Base-by-base conservation (phyloP, 2,113 vertebrate genomes). In the Mobula hypostoma region DNA sequence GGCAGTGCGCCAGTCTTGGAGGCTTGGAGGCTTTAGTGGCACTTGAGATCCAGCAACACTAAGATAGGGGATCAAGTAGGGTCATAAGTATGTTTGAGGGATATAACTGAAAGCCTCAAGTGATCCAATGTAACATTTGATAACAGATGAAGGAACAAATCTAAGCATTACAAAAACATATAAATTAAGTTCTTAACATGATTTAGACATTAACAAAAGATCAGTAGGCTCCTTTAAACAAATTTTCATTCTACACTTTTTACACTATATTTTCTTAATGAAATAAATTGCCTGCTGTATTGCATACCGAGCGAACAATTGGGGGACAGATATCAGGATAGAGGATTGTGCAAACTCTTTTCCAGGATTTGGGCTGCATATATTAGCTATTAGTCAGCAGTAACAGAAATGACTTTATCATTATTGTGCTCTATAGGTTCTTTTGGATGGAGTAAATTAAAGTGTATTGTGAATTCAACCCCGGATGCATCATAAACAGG, bases 21-120 rank as follows among this genome's bases (percentile, higher is more conserved):
- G 97, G 97, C 97, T 96, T 94, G 96, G 97, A 95, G 97, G 97
- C 95, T 98, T 98, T 96, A 97, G 96, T 95, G 97, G 97, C 95
- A 97, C 96, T 95, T 96, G 96, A 70, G 96, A 96, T 95, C 96
- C 97, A 95, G 96, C 95, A 92, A 72, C 29, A 97, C 97, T 97
- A 98, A 97, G 95, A 95, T 95, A 95, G 94, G 96, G 96, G 97
- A 94, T 77, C 21, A 94, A 94, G 90, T 48, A 92, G 68, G 90
- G 90, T 72, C 21, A 72, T 92, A 92, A 92, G 90, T 72, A 92
- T 92, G 68, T 92, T 66, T 92, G 90, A 66, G 68, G 19, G 2
- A 92, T 70, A 92, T 40, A 68, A 72, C 11, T 70, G 88, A 36
- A 72, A 92, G 36, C 32, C 17, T 72, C 21, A n/a, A 90, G 19